Base-by-base conservation (phyloP, 2,888 invertebrate genomes). In the Tubiluchus corallicola region DNA sequence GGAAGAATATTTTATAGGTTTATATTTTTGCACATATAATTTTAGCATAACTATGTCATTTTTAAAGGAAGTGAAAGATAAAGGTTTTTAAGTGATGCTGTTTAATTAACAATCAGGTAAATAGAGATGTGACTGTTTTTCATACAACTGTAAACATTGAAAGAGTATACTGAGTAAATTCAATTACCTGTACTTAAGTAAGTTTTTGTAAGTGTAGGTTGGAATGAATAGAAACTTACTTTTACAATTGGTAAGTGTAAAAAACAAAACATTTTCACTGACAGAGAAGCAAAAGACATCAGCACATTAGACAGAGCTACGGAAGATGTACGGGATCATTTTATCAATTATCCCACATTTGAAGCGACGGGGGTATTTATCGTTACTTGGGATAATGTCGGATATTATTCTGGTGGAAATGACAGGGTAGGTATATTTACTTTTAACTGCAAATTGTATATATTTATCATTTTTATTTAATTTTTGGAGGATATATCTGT, bases 371-470 rank as follows among this genome's bases (percentile, higher is more conserved):
- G 77, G 53, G 70, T 88, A 3, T 79, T 94, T 57, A 73, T 96
- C 41, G 81, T 76, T 15, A 94, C 92, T 0, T 96, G 94, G 94
- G 68, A 77, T 21, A 77, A 77, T 44, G 90, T 92, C 1, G 84
- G 85, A 1, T 80, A 79, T 58, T 78, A 73, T 56, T 71, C 71
- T 40, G 67, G 71, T 46, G 73, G 73, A 41, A 68, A 65, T 42
- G 77, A 82, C 57, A 78, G 76, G 62, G 73, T 72, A 53, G 57
- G 57, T 44, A 47, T 52, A 18, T 58, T 55, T 46, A 5, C 19
- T 20, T 4, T 17, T n/a, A n/a, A n/a, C n/a, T n/a, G n/a, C n/a
- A n/a, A n/a, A n/a, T n/a, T 41, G 5, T 39, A 15, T 42, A 41
- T 41, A n/a, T 39, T 13, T 41, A 15, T 42, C 18, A 18, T n/a